Conservation (phyloP, 2,797 vertebrate genomes). For the Tokudaia muenninki region DNA sequence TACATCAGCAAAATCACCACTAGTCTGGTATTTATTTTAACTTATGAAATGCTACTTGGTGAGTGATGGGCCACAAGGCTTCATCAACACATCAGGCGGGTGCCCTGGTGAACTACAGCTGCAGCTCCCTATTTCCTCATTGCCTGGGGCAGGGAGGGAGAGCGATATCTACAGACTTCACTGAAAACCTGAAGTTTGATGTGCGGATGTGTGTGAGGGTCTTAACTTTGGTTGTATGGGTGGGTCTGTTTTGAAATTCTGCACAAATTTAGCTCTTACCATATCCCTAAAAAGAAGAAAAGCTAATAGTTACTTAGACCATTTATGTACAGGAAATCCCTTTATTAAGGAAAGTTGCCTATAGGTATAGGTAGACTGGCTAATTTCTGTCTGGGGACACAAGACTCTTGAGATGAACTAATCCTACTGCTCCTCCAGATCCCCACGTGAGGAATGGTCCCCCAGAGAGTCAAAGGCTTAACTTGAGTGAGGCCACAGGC, state of each 20-base stretch:
- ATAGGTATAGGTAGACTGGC: background rate
- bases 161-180: background rate
- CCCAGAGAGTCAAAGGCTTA: background rate
- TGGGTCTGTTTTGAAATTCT: slow-evolving; percentile 27
- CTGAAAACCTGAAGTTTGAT: background rate
- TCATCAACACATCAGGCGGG: background rate
- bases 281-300: background rate
- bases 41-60: background rate
- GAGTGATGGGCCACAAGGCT: background rate
- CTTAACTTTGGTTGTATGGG: background rate
- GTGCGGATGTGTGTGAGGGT: background rate
- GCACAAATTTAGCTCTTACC: background rate
- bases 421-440: background rate
- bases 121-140: background rate
- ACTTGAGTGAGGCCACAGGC: slow-evolving; percentile 11
- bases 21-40: background rate
- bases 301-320: background rate
- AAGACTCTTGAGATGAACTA: background rate
- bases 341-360: background rate
- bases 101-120: background rate
- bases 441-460: background rate
- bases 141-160: background rate
- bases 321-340: background rate
- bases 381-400: background rate
- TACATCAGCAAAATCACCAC: background rate